Evolutionary conservation across 2,113 vertebrate species (phyloP), one percentile per base, ranked within the genome.

Genomic region (Epinephelus fuscoguttatus): DNA sequence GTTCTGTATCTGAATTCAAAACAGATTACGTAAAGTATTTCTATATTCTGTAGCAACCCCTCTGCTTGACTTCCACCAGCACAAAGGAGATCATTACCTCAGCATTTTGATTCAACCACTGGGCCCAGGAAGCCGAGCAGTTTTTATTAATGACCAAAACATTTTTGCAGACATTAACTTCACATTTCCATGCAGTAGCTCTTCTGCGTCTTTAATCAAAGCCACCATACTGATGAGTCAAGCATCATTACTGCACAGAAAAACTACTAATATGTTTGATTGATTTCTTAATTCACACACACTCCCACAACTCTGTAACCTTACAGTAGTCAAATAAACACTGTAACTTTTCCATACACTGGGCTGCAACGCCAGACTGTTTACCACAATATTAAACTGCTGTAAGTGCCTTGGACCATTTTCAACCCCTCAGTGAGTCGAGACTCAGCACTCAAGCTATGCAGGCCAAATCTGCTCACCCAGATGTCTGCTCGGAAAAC

Each of bases 401-500:
- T 71, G 21, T 33, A 68, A 50, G 52, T 47, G 42, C 57, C 85
- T 55, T 74, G 64, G 64, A 75, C 37, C 59, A 3, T 66, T 81
- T 79, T 84, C 53, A 83, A 40, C 37, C 76, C 33, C 81, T 80
- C 73, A 45, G 50, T 68, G 68, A 76, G 52, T 25, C 21, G 23
- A 80, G 72, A 77, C 50, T 84, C 75, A 64, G 75, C 57, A 73
- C 53, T 81, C 40, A 8, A 75, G 77, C 83, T 83, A 70, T 74
- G 73, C 69, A 66, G 83, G 69, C 80, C 81, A 72, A 87, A 79
- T 89, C 78, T 70, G 67, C 82, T 87, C 85, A 70, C 69, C 78
- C 93, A 91, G 87, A 88, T 87, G 90, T 91, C 89, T 90, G 73
- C 86, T 85, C 89, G 75, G 82, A 93, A 88, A 92, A 93, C 89